phyloP scores from a whole-genome alignment of 2,797 vertebrate genomes.

The Semaprochilodus insignis region DNA sequence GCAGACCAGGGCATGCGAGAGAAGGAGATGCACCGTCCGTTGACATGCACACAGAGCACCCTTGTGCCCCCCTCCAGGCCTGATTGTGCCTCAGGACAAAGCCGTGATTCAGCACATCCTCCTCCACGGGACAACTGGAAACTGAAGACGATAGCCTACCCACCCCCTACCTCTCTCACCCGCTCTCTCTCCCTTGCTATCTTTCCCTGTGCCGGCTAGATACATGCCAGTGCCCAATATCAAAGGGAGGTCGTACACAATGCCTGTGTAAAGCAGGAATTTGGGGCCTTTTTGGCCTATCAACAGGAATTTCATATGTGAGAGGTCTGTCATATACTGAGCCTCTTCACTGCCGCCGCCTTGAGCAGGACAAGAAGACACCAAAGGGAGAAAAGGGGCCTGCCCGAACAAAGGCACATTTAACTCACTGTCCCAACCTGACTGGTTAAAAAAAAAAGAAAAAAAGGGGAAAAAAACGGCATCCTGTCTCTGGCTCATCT shows the following conservation, averaged over 20 bases:
- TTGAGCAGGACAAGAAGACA: slow-evolving; percentile 46
- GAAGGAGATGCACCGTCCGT: slow-evolving; percentile 76
- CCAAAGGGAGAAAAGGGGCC: background rate
- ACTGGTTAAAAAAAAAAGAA: slow-evolving; percentile 39
- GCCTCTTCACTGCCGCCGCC: slow-evolving; percentile 6
- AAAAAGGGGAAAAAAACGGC: slow-evolving; percentile 35
- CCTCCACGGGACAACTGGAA: slow-evolving; percentile 80
- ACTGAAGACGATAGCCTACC: slow-evolving; percentile 77
- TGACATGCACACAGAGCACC: slow-evolving; percentile 81
- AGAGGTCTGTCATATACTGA: slow-evolving; percentile 65
- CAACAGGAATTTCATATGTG: slow-evolving; percentile 73
- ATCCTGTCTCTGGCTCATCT: slow-evolving; percentile 63
- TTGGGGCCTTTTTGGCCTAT: slow-evolving; percentile 62
- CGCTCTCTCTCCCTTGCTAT: slow-evolving; percentile 65
- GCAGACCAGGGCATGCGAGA: slow-evolving; percentile 51
- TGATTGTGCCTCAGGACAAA: slow-evolving; percentile 83
- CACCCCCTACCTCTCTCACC: slow-evolving; percentile 57
- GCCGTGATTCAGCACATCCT: slow-evolving; percentile 85
- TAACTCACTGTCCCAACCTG: slow-evolving; percentile 53
- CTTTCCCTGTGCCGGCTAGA: slow-evolving; percentile 64
- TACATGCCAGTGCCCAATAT: slow-evolving; percentile 72
- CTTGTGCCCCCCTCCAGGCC: slow-evolving; percentile 81
- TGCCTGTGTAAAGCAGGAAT: slow-evolving; percentile 76
- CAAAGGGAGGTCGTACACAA: slow-evolving; percentile 79
- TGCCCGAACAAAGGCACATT: slow-evolving; percentile 61